Evolutionary conservation across 2,888 invertebrate genomes (phyloP).

Genomic region (Ectemnius cavifrons): DNA sequence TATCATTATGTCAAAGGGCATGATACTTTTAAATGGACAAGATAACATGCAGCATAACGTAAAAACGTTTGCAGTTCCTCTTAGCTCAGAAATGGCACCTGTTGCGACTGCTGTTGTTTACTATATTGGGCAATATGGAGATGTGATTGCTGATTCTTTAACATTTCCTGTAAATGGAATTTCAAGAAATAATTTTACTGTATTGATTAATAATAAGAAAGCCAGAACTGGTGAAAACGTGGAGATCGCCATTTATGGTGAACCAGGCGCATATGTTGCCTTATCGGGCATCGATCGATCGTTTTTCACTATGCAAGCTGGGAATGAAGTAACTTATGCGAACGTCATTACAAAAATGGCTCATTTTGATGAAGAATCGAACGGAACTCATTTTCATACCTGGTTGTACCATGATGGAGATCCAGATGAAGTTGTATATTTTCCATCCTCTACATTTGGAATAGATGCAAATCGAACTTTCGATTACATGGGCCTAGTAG

Average conservation of each 20-base stretch:
- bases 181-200: conserved; percentile 93
- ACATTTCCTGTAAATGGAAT: conserved; percentile 99
- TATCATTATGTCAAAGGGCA: conserved; percentile 94
- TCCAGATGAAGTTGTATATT: conserved; percentile 91
- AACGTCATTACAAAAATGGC: conserved; percentile 93
- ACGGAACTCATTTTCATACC: conserved; percentile 89
- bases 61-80: conserved; percentile 88
- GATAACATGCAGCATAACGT: conserved; percentile 89
- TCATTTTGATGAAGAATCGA: conserved; percentile 90
- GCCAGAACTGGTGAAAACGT: conserved; percentile 95
- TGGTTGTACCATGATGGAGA: conserved; percentile 93
- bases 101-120: conserved; percentile 94
- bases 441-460: conserved; percentile 93
- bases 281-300: conserved; percentile 93
- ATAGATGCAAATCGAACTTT: conserved; percentile 97
- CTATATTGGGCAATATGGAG: conserved; percentile 89
- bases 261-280: conserved; percentile 96
- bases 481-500: conserved; percentile 91
- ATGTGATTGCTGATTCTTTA: conserved; percentile 93
- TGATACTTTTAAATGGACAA: conserved; percentile 90
- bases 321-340: conserved; percentile 92
- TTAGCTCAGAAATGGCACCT: conserved; percentile 95
- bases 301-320: conserved; percentile 95
- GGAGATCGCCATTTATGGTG: conserved; percentile 95
- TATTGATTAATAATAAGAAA: conserved; percentile 94